Base-by-base conservation (phyloP, 2,888 invertebrate species). In the Epinotia brunnichana region DNA sequence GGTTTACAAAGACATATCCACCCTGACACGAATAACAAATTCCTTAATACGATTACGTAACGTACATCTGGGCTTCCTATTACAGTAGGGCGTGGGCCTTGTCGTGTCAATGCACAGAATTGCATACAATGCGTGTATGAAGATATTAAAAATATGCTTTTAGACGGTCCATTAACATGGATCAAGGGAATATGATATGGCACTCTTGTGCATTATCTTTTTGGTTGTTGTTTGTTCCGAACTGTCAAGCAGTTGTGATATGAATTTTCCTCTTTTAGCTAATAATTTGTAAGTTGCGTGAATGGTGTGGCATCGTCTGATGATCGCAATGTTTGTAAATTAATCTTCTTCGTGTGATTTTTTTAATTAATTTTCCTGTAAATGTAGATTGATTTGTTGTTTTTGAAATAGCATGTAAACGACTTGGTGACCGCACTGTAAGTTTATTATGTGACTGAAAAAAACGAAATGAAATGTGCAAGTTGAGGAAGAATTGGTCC, bases 21-120 rank as follows among this genome's bases (percentile, higher is more conserved):
- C 78, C 78, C 64, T 78, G 81, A 79, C 80, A 83, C 73, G 74
- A 79, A 84, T 83, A 63, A 48, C 48, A 48, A 29, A 63, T 78
- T 78, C 77, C 81, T 76, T 85, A 88, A 88, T 88, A 82, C 79
- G 81, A 82, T 87, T 88, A 87, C 81, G 84, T 82, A 84, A 87
- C 76, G 76, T 79, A 78, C 81, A 82, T 85, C 82, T 85, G 82
- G 86, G 82, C 84, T 86, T 85, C 84, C 74, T 76, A 77, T 81
- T 78, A 77, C 77, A 69, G 69, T 57, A 70, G 53, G 64, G 74
- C 74, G 64, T 66, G 39, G 72, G 69, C 69, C 69, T 35, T 35
- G 53, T 21, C 29, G 53, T 57, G 44, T 21, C 67, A 56, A 24
- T 67, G 60, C 56, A 61, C 71, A 17, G 53, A 66, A 66, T 66